Conservation (phyloP, 1,140 invertebrate species). For the Zaprionus taronus region DNA sequence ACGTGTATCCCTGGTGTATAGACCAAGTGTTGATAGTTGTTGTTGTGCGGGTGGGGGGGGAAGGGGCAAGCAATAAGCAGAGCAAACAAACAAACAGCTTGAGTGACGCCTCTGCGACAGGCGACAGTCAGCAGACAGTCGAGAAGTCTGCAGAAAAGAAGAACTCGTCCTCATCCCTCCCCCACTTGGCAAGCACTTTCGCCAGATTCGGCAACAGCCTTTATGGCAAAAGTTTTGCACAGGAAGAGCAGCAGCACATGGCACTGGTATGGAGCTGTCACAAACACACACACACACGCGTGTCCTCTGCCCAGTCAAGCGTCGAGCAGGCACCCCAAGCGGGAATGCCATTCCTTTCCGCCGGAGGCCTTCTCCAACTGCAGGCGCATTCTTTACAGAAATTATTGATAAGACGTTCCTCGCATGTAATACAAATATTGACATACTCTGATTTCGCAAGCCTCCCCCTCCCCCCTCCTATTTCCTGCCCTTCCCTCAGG, state of each 20-base stretch:
- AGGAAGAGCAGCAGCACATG: conserved; percentile 40
- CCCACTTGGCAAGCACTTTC: conserved; percentile 1
- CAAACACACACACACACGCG: conserved; percentile 39
- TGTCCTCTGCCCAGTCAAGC: conserved; percentile 31
- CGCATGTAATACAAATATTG: conserved; percentile 78
- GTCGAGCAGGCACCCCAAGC: conserved; percentile 42
- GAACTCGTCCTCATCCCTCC: not conserved
- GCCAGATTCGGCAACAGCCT: conserved; percentile 30
- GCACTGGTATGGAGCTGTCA: conserved; percentile 62
- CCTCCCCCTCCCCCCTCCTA: not conserved
- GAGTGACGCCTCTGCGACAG: conserved; percentile 32
- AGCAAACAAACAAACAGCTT: conserved; percentile 42
- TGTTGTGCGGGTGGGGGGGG: not conserved
- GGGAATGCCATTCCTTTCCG: conserved; percentile 10
- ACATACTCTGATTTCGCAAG: conserved; percentile 74
- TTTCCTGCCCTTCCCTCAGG: not conserved
- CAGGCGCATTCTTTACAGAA: conserved; percentile 69
- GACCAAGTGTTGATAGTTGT: conserved; percentile 43
- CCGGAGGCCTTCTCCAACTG: conserved; percentile 13
- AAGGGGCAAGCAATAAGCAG: conserved; percentile 39
- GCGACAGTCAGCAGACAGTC: not conserved
- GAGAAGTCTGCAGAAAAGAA: not conserved
- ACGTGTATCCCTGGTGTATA: conserved; percentile 39
- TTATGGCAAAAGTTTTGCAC: conserved; percentile 55
- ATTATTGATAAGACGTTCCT: conserved; percentile 77